Percentiles rank a stretch among this genome's conserved stretches.
phyloP scores from a whole-genome alignment of 2,888 invertebrate genomes.

The Drosophila fungiperda region DNA sequence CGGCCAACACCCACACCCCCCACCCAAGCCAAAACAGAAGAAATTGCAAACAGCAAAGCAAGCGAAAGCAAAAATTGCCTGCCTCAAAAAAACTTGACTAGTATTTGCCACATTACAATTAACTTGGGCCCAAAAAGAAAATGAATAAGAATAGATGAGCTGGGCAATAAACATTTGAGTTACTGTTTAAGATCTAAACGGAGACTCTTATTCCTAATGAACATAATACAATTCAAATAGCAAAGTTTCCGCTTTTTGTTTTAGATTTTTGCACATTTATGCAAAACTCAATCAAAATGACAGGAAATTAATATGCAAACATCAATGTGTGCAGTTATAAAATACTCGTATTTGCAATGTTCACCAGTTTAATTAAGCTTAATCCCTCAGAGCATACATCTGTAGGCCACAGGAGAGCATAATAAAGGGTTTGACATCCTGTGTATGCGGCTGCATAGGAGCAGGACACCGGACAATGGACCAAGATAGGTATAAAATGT shows the following conservation, averaged over 20 bases:
- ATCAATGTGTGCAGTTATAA: conserved; percentile 23
- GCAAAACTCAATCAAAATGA: conserved; percentile 57
- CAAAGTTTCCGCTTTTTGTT: neutral
- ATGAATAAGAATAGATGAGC: conserved; percentile 17
- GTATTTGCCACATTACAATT: conserved; percentile 68
- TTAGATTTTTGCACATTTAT: conserved; percentile 44
- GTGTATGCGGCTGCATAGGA: conserved; percentile 48
- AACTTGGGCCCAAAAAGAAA: conserved; percentile 24
- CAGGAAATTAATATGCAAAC: conserved; percentile 68
- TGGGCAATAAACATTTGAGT: conserved; percentile 43
- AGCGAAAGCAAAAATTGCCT: conserved; percentile 50
- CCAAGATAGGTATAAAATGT: conserved; percentile 26
- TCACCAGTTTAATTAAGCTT: conserved; percentile 67
- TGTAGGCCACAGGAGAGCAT: conserved; percentile 23
- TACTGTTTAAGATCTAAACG: neutral
- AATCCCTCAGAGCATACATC: conserved; percentile 43
- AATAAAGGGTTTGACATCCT: conserved; percentile 60
- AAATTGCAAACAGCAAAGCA: conserved; percentile 28
- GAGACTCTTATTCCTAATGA: neutral
- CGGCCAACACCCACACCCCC: neutral
- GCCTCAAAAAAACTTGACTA: conserved; percentile 61
- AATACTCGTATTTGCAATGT: conserved; percentile 24
- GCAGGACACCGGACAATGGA: conserved; percentile 3
- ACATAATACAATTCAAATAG: neutral
- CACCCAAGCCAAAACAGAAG: conserved; percentile 3